Evolutionary conservation across 2,888 invertebrate species (phyloP).

Genomic region (Acanthosepion lycidas): DNA sequence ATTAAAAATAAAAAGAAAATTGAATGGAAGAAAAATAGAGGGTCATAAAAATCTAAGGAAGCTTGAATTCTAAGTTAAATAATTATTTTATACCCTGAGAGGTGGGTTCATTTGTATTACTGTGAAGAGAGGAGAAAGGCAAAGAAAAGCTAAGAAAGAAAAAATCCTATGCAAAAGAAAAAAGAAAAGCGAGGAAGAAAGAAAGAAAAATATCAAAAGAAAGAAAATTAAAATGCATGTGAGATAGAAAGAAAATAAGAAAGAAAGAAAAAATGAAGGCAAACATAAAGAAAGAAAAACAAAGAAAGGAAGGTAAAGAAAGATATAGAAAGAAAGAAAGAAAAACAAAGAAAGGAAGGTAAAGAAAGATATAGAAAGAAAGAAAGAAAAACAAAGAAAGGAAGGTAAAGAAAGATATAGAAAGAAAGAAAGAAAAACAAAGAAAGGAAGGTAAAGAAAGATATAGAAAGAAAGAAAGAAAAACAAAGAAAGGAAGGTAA

Average conservation of each 20-base stretch:
- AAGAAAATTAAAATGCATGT: background rate
- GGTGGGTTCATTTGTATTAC: background rate
- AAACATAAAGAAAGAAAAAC: background rate
- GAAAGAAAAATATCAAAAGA: background rate
- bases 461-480: too few species aligned
- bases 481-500: background rate
- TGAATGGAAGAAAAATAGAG: background rate
- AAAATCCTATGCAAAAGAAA: background rate
- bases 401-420: background rate
- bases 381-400: background rate
- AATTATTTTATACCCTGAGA: background rate
- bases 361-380: too few species aligned
- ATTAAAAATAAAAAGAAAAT: background rate
- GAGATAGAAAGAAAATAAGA: background rate
- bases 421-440: too few species aligned
- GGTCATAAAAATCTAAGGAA: background rate
- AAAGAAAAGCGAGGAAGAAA: background rate
- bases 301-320: background rate
- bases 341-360: too few species aligned
- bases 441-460: too few species aligned
- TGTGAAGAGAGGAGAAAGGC: background rate
- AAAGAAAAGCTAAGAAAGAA: background rate
- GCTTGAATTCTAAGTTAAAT: background rate
- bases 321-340: background rate
- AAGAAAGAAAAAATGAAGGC: background rate